Evolutionary conservation across 2,888 invertebrate species (phyloP).

Genomic region (Philereme vetulata): DNA sequence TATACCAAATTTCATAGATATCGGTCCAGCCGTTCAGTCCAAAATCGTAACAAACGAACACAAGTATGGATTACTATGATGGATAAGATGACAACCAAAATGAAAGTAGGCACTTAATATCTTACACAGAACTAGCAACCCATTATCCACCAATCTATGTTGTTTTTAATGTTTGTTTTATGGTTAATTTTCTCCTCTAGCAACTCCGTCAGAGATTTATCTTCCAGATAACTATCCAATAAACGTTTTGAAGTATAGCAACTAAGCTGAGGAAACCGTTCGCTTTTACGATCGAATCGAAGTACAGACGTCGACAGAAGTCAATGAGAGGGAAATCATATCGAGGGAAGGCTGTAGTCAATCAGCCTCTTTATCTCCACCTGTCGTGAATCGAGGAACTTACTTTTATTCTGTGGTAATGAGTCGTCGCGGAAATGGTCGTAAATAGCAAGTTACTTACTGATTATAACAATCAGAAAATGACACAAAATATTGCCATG

Average conservation of each 20-base stretch:
- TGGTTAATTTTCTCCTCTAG: conserved; percentile 22
- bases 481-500: too few relatives aligned
- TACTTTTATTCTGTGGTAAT: not conserved
- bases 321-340: conserved; percentile 11
- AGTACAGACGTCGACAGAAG: conserved; percentile 18
- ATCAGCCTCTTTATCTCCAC: conserved; percentile 5
- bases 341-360: conserved; percentile 5
- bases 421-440: not conserved
- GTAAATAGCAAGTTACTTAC: not conserved
- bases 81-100: not conserved
- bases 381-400: not conserved
- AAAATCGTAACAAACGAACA: too few relatives aligned
- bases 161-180: conserved; percentile 22
- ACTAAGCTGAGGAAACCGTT: conserved; percentile 14
- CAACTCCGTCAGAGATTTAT: conserved; percentile 20
- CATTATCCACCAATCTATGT: not conserved
- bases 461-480: too few relatives aligned
- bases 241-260: conserved; percentile 16
- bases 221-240: conserved; percentile 23
- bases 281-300: conserved; percentile 21
- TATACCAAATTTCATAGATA: too few relatives aligned
- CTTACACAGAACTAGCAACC: not conserved
- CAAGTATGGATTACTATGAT: not conserved
- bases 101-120: not conserved
- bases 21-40: too few relatives aligned